Evolutionary conservation across 92 coral and sea anemone species (phyloP).

Genomic region (Actinostola sp.): DNA sequence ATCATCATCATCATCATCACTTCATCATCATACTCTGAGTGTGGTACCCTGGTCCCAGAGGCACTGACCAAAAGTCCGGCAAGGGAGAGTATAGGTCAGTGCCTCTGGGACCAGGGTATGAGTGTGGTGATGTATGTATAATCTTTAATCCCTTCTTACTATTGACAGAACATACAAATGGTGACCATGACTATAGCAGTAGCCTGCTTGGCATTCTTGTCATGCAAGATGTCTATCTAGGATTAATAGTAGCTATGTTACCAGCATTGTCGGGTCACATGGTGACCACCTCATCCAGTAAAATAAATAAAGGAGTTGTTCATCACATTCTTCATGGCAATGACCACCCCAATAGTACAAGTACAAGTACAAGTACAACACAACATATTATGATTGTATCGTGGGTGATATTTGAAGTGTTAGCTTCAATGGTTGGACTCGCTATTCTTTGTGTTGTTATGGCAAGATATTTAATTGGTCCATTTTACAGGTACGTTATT

Average conservation of each 20-base stretch:
- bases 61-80: no score
- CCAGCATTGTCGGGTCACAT: constrained; percentile 95
- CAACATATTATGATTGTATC: constrained; percentile 44
- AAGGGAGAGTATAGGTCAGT: no score
- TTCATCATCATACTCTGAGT: no score
- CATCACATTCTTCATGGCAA: constrained; percentile 53
- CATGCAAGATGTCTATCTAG: constrained; percentile 98
- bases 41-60: no score
- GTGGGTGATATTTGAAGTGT: constrained; percentile 81
- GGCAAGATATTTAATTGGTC: constrained; percentile 69
- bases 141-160: background rate
- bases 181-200: constrained; percentile 89
- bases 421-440: constrained; percentile 71
- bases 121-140: no score
- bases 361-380: constrained; percentile 34
- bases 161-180: constrained; percentile 82
- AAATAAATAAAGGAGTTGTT: constrained; percentile 34
- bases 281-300: constrained; percentile 19
- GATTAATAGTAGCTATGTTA: constrained; percentile 84
- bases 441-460: constrained; percentile 62
- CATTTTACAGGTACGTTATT: constrained; percentile 67
- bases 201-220: constrained; percentile 92
- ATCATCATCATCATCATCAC: no score
- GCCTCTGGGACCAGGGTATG: no score
- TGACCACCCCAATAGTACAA: constrained; percentile 26